Evolutionary conservation across 2,888 invertebrate species (phyloP), one percentile per base, ranked within the genome.

Genomic region (Alcis repandata): DNA sequence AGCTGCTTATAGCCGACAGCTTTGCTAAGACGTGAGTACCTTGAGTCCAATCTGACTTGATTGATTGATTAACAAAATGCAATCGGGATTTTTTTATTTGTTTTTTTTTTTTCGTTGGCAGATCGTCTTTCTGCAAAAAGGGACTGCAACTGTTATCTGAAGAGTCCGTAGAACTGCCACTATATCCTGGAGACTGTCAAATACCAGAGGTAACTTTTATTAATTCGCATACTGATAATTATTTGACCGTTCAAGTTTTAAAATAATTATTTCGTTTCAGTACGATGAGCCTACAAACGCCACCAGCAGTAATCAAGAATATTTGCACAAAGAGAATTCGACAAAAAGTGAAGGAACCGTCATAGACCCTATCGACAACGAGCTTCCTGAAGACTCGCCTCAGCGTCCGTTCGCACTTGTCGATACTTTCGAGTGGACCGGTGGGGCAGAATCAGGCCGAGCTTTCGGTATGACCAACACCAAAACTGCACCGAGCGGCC

Each of bases 1-100:
- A 97, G 86, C 94, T 98, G 20, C 95, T 96, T 58, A 94, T 98
- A 17, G 96, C 96, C 48, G 98, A 98, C 83, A 97, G 97, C 84
- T 97, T 97, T 80, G 97, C 98, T 13, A 96, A 96, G 81, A 95
- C 95, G 96, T 96, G 81, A 90, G 91, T 82, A 27, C 27, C 36
- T 43, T n/a, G n/a, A n/a, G n/a, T n/a, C n/a, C n/a, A n/a, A n/a
- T n/a, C n/a, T n/a, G n/a, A n/a, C n/a, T n/a, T n/a, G n/a, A n/a
- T n/a, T n/a, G n/a, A n/a, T n/a, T n/a, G n/a, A n/a, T n/a, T n/a
- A n/a, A n/a, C n/a, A n/a, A n/a, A n/a, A n/a, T n/a, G n/a, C n/a
- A n/a, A n/a, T n/a, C n/a, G n/a, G n/a, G n/a, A n/a, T n/a, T n/a
- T n/a, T n/a, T n/a, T n/a, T n/a, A n/a, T n/a, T 36, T 36, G 36